Conservation (phyloP, 2,888 invertebrate genomes). For the Acanthococcus lagerstroemiae region DNA sequence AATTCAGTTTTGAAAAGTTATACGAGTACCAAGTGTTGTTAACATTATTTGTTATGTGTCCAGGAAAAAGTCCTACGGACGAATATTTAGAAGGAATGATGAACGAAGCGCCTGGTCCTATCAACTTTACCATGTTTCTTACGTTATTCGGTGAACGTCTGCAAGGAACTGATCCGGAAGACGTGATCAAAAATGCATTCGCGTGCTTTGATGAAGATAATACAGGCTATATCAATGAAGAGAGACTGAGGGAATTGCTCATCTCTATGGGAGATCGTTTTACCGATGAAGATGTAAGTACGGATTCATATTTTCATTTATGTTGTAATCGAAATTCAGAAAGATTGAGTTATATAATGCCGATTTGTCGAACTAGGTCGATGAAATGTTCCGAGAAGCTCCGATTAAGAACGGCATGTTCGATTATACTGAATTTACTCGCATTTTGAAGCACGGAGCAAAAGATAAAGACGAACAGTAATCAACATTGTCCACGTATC, state of each 20-base stretch:
- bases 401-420: conserved; percentile 88
- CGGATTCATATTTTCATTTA: not conserved
- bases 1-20: not conserved
- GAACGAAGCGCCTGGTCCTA: conserved; percentile 96
- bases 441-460: conserved; percentile 97
- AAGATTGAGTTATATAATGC: not conserved
- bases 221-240: conserved; percentile 82
- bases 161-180: conserved; percentile 97
- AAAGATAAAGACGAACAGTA: conserved; percentile 95
- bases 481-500: conserved; percentile 12
- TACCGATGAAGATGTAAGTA: conserved; percentile 78
- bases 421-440: conserved; percentile 96
- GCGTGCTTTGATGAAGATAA: conserved; percentile 99
- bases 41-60: not conserved
- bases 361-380: conserved; percentile 49
- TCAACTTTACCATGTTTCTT: conserved; percentile 99
- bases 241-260: conserved; percentile 83
- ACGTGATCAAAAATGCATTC: conserved; percentile 98
- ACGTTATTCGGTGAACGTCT: conserved; percentile 96
- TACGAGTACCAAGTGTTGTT: not conserved
- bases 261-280: conserved; percentile 97
- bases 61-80: conserved; percentile 91
- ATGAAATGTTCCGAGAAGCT: conserved; percentile 97
- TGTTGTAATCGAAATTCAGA: not conserved
- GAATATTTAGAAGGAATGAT: conserved; percentile 96